Base-by-base conservation (phyloP, 2,888 invertebrate species). In the Stramonita haemastoma region DNA sequence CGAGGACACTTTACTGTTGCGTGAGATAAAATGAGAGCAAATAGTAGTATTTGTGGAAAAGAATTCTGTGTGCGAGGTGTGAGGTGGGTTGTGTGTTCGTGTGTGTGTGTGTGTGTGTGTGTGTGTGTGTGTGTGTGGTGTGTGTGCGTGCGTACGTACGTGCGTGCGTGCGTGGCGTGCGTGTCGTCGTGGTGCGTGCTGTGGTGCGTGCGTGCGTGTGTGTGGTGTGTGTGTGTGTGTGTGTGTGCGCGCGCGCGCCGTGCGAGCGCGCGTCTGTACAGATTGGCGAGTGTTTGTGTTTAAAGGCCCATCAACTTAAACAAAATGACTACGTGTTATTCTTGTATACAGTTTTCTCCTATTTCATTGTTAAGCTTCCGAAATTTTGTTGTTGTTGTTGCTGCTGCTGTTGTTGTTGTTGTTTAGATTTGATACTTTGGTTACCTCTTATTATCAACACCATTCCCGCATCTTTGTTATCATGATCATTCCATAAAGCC, bases 171-270 rank as follows among this genome's bases (percentile, higher is more conserved):
- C 13, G 66, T 66, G 66, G 66, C 13, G 66, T 66, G 66, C 13
- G 73, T 73, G 73, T 73, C n/a, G n/a, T n/a, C n/a, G 73, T 73
- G 73, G 73, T 73, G n/a, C 1, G 73, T 73, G 73, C 17, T 73
- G 73, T 73, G 73, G 73, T 73, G 73, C n/a, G 73, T 22, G 73
- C n/a, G n/a, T 22, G 73, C n/a, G 73, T 73, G 73, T 73, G 73
- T 73, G 73, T 73, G 73, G 73, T 73, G 73, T 73, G 73, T 73
- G 73, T 73, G 73, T 73, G 73, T 73, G 73, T 73, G 73, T 73
- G 73, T 73, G 73, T 73, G 73, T 73, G 73, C 26, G 26, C 11
- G 26, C 11, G 73, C 26, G 73, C 26, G 73, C 26, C 17, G 17
- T 70, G 70, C 22, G 70, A 17, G 73, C 11, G 73, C 26, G n/a